A percentile compares a stretch with the other conserved stretches of the same genome.
phyloP scores from a whole-genome alignment of 2,888 invertebrate genomes.

The Lissocephala sabroskyi region DNA sequence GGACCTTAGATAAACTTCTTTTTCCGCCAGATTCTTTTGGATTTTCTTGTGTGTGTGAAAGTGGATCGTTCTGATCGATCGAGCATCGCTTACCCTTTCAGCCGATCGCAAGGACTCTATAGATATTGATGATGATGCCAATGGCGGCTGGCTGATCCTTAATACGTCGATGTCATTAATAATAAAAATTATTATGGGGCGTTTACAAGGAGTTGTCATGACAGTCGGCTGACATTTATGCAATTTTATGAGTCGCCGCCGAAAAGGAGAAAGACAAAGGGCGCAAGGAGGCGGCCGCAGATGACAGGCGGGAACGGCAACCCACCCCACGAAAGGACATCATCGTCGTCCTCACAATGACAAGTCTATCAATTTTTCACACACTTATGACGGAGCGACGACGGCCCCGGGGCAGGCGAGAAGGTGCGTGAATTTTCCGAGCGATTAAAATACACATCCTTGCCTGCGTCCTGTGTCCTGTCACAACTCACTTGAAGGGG shows the following conservation, averaged over 20 bases:
- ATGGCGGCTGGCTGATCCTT: no score
- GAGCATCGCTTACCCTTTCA: no score
- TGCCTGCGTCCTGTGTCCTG: neutral
- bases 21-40: no score
- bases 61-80: no score
- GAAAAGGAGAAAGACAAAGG: slow-evolving; percentile 14
- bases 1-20: no score
- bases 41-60: no score
- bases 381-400: slow-evolving; percentile 42
- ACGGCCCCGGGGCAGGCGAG: neutral
- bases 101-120: no score
- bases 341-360: slow-evolving; percentile 24
- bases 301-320: no score
- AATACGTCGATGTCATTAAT: slow-evolving; percentile 46
- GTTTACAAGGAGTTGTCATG: slow-evolving; percentile 62
- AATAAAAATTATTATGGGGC: slow-evolving; percentile 61
- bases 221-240: slow-evolving; percentile 61
- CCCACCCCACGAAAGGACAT: slow-evolving; percentile 31
- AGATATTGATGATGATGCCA: no score
- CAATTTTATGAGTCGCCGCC: slow-evolving; percentile 45
- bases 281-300: no score
- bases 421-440: slow-evolving; percentile 1
- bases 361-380: slow-evolving; percentile 64
- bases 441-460: slow-evolving; percentile 1
- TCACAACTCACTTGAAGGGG: neutral